Evolutionary conservation across 2,797 vertebrate genomes (phyloP), one percentile per base, ranked within the genome.

Genomic region (Helicolenus hilgendorfi): DNA sequence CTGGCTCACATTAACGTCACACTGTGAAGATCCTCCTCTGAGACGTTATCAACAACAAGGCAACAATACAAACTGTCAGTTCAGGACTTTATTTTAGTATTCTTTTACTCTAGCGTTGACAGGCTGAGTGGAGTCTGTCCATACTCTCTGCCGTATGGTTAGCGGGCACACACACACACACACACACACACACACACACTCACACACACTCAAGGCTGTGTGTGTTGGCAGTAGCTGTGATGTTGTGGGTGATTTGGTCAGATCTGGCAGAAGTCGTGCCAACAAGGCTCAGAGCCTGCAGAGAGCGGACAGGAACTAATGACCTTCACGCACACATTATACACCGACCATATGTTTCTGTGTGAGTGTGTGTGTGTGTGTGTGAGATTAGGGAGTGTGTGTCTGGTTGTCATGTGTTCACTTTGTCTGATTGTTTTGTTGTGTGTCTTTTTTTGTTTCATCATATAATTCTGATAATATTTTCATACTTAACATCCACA

Each of bases 301-400:
- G 92, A 94, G 89, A 92, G 55, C 68, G 85, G 92, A 92, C 86
- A 93, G 89, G 73, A 93, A 91, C 91, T 92, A 92, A 92, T 91
- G 88, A 94, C 93, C 94, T 95, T 94, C 94, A 94, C 88, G 87
- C 85, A 87, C 86, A 59, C 36, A 11, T 62, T 26, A 82, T 77
- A 88, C 85, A 79, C 70, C 31, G 31, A 86, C 89, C 93, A 94
- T 94, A 94, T 94, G 94, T 35, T 80, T 75, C 20, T 69, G n/a
- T 29, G 58, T 68, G 11, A 4, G 31, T 24, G 49, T 76, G 45
- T 77, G 67, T 71, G 18, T 78, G 22, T 73, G 72, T 49, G 4
- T 68, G 24, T 24, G 58, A 77, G 14, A 60, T 36, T 36, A 29
- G 13, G 11, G 11, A 9, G 33, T 24, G 53, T 76, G 55, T 79